These are phyloP conservation scores for Cygnus atratus DNA, from an alignment of 2,113 vertebrate genomes.

Conservation along the genomic window DNA sequence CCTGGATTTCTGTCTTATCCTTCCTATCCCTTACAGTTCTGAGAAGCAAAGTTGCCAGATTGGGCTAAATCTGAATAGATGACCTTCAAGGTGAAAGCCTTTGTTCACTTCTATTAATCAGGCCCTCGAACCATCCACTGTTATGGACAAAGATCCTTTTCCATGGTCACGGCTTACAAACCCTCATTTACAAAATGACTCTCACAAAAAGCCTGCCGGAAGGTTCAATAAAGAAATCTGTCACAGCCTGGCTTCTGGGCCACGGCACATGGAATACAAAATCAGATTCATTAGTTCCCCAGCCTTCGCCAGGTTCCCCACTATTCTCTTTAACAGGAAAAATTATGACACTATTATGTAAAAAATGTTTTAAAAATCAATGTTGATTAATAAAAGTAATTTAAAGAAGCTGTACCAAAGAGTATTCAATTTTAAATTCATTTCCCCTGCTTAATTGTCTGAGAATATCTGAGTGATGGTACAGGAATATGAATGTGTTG, in stretches of 20 bases:
- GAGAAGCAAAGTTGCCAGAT: background rate
- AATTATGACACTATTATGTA: slow-evolving; percentile 11
- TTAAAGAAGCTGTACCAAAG: slow-evolving; percentile 22
- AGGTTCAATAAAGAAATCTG: slow-evolving; percentile 18
- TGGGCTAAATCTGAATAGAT: background rate
- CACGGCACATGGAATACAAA: background rate
- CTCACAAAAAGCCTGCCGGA: background rate
- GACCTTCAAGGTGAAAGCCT: slow-evolving; percentile 22
- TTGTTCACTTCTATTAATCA: background rate
- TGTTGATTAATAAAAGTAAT: slow-evolving; percentile 71
- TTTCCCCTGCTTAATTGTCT: slow-evolving; percentile 64
- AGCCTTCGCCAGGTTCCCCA: background rate
- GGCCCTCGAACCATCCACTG: background rate
- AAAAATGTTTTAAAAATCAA: slow-evolving; percentile 45
- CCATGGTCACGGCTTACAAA: background rate
- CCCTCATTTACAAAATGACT: background rate
- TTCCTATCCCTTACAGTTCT: background rate
- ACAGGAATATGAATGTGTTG: background rate
- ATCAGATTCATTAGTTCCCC: background rate
- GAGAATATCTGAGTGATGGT: slow-evolving; percentile 41
- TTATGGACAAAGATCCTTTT: slow-evolving; percentile 8
- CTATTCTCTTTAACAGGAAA: slow-evolving; percentile 28
- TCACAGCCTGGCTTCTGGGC: background rate
- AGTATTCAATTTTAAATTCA: slow-evolving; percentile 62
- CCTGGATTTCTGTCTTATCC: background rate